Evolutionary conservation across 1,140 invertebrate genomes (phyloP), one percentile per base, ranked within the genome.

Genomic region (Drosophila sucinea): DNA sequence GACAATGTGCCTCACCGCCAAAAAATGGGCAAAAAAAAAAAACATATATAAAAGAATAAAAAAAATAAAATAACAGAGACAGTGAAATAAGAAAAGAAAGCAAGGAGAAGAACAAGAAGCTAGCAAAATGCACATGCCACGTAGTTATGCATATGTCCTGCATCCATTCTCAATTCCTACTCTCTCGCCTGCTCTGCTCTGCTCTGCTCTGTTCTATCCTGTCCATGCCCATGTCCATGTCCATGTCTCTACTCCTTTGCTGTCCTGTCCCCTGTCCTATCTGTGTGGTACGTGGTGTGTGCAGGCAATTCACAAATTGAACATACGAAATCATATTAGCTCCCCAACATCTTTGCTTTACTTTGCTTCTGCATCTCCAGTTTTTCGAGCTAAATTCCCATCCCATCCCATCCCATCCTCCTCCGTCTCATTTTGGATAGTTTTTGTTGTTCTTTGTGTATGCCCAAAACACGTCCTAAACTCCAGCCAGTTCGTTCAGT

Each of bases 271-370:
- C 41, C 44, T 47, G 25, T n/a, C 8, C 62, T 25, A 4, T 1
- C 33, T 27, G 27, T 69, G 5, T 32, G 56, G 63, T 62, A 67
- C 60, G 68, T 69, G 78, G 75, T 81, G 70, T 81, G 70, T 81
- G 68, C 70, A 76, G 65, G 66, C 82, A 85, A 85, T 85, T 85
- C 82, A 87, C 82, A 85, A 85, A 85, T 85, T 85, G 82, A 85
- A 85, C 82, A 79, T 79, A 87, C 83, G 79, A 85, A 85, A 82
- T 85, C 82, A 87, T 83, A 85, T 85, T 85, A 85, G 82, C 68
- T 61, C 60, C 38, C 60, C 40, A 40, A 61, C 60, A 61, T 40
- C 60, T 61, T 61, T 38, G 23, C 60, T 61, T 61, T 38, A 17
- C 60, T 61, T 44, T 25, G 44, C 23, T 51, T 27, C 44, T 17